These are phyloP conservation scores for Digitonthophagus gazella DNA, from an alignment of 2,888 invertebrate genomes.

Conservation along the genomic window DNA sequence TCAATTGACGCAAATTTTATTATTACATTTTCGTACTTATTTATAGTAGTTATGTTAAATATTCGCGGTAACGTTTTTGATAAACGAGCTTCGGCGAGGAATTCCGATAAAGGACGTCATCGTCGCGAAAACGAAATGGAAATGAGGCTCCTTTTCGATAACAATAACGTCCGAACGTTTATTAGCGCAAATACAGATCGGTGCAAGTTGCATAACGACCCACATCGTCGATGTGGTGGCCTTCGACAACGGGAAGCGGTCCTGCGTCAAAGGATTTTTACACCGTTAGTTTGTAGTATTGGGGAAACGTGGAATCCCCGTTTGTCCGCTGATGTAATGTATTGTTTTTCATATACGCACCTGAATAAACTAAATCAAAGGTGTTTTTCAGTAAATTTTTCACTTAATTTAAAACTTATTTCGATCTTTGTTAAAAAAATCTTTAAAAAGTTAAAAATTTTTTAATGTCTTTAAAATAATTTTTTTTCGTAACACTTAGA, in stretches of 20 bases:
- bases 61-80: background rate
- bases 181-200: background rate
- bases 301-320: background rate
- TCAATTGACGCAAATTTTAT: background rate
- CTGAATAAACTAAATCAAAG: background rate
- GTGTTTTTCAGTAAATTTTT: too few species aligned
- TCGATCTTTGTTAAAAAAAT: too few species aligned
- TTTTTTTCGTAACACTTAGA: too few species aligned
- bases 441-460: too few species aligned
- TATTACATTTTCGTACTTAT: background rate
- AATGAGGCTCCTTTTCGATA: background rate
- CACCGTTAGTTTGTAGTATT: background rate
- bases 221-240: background rate
- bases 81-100: background rate
- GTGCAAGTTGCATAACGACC: background rate
- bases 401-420: too few species aligned
- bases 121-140: background rate
- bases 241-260: background rate
- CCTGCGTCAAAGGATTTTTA: background rate
- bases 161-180: background rate
- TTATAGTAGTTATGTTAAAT: background rate
- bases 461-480: too few species aligned
- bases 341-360: background rate
- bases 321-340: background rate
- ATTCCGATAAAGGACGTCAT: background rate